Evolutionary conservation across 2,888 invertebrate species (phyloP).

Genomic region (Limnephilus auricula): DNA sequence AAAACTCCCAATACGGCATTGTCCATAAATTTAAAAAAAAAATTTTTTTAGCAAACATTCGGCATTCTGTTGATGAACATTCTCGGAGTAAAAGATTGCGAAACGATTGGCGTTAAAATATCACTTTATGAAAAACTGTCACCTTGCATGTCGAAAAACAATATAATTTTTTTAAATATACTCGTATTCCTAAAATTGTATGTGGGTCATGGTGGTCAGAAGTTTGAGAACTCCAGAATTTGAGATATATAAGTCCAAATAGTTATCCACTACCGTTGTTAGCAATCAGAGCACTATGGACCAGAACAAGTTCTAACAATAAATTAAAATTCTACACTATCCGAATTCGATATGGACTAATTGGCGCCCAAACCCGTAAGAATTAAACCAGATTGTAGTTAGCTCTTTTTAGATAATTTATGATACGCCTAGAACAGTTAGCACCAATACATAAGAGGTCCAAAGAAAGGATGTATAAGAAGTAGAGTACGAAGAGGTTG

Average conservation of each 20-base stretch:
- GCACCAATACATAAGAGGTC: background rate
- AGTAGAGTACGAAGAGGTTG: background rate
- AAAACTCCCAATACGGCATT: too few species aligned
- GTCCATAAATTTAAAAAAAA: too few species aligned
- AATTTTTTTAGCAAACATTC: too few species aligned
- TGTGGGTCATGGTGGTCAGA: background rate
- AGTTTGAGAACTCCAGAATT: background rate
- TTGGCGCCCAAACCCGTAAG: background rate
- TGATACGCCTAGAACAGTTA: background rate
- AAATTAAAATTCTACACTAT: background rate
- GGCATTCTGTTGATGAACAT: too few species aligned
- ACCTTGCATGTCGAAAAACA: too few species aligned
- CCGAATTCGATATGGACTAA: background rate
- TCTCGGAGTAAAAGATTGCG: too few species aligned
- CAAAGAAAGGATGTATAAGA: background rate
- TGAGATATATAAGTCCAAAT: background rate
- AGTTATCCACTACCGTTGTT: background rate
- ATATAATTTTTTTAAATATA: too few species aligned
- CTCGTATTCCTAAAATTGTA: too few species aligned
- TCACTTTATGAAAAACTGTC: too few species aligned
- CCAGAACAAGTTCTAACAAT: background rate
- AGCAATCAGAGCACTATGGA: conserved; percentile 2
- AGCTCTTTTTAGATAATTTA: background rate
- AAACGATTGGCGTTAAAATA: too few species aligned
- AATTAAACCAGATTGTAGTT: background rate